A percentile compares a stretch with the other conserved stretches of the same genome.
Evolutionary conservation across 1,140 invertebrate genomes (phyloP).

Genomic region (Capitella teleta): DNA sequence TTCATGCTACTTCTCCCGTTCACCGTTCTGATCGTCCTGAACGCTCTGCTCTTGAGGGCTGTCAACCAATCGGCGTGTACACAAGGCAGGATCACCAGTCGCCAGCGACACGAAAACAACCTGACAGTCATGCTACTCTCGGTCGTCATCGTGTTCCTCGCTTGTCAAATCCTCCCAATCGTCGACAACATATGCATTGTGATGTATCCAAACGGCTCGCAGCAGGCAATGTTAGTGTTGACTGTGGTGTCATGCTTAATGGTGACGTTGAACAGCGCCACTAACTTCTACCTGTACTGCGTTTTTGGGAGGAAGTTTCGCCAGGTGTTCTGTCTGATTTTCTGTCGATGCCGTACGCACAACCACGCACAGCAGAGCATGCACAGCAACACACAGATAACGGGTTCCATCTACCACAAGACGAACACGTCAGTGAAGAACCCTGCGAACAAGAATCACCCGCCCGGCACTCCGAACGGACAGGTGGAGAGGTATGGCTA

Average conservation of each 20-base stretch:
- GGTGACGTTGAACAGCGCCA: conserved; percentile 25
- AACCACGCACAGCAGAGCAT: no score
- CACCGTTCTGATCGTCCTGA: conserved; percentile 55
- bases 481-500: no score
- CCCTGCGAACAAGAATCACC: no score
- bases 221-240: conserved; percentile 48
- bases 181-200: conserved; percentile 32
- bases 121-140: conserved; percentile 62
- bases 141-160: conserved; percentile 60
- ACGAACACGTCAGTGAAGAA: no score
- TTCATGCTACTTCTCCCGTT: conserved; percentile 57
- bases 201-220: conserved; percentile 43
- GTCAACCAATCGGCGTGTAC: conserved; percentile 51
- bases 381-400: no score
- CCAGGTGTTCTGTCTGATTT: conserved; percentile 1
- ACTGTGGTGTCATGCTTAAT: conserved; percentile 62
- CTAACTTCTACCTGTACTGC: conserved; percentile 11
- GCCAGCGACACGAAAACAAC: conserved; percentile 52
- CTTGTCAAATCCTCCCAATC: conserved; percentile 56
- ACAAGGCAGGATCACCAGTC: conserved; percentile 14
- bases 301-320: conserved; percentile 15
- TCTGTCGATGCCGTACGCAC: not conserved
- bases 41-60: conserved; percentile 57
- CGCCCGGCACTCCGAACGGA: no score
- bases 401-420: no score